phyloP scores from a whole-genome alignment of 2,888 invertebrate species.

The Hyppa rectilinea region DNA sequence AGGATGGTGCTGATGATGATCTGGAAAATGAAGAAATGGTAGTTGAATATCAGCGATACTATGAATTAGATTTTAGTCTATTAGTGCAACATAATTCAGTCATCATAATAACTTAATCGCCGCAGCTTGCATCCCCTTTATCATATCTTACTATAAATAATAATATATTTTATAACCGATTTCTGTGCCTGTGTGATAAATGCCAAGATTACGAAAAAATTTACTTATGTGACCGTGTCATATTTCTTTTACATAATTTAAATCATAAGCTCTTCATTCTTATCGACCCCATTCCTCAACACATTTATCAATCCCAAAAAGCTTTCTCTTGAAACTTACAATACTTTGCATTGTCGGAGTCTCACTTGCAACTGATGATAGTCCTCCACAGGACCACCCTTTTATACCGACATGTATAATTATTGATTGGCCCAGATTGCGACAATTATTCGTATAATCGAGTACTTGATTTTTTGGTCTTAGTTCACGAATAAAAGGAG shows the following conservation, averaged over 20 bases:
- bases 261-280: background rate
- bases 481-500: constrained; percentile 66
- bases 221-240: background rate
- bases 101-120: too few species aligned
- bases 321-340: constrained; percentile 72
- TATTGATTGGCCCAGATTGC: constrained; percentile 77
- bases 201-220: background rate
- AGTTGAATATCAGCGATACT: too few species aligned
- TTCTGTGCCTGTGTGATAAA: too few species aligned
- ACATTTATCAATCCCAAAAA: constrained; percentile 35
- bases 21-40: constrained; percentile 58
- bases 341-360: constrained; percentile 78
- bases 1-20: constrained; percentile 71
- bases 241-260: background rate
- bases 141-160: too few species aligned
- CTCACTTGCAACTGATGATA: constrained; percentile 78
- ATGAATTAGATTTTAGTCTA: background rate
- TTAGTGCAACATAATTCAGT: background rate
- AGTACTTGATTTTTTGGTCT: constrained; percentile 74
- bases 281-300: constrained; percentile 18
- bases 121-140: background rate
- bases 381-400: constrained; percentile 69
- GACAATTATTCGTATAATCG: constrained; percentile 68
- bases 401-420: constrained; percentile 78
- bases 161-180: background rate